These are phyloP conservation scores for Amyelois transitella DNA, from an alignment of 1,140 invertebrate genomes.

Conservation along the genomic window DNA sequence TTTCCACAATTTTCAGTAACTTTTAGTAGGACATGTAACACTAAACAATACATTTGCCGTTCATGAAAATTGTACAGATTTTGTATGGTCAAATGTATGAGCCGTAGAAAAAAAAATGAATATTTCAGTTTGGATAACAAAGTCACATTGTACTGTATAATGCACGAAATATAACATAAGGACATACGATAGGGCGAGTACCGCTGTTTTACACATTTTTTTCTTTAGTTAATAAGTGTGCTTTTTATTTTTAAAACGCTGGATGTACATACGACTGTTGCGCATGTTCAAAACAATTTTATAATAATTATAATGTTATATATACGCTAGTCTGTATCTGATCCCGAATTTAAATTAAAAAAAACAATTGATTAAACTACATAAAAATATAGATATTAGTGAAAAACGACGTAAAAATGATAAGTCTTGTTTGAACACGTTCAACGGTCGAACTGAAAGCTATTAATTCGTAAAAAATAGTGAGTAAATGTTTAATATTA, in stretches of 20 bases:
- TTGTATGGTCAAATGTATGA: neutral
- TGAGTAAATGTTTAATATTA: neutral
- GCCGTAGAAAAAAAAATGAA: too few species aligned
- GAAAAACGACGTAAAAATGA: neutral
- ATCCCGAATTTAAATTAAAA: neutral
- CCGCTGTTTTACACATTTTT: slow-evolving; percentile 38
- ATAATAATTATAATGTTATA: neutral
- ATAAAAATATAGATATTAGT: neutral
- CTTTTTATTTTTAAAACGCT: slow-evolving; percentile 43
- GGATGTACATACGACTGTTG: slow-evolving; percentile 15
- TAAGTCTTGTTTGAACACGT: neutral
- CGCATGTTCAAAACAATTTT: neutral
- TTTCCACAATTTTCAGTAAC: neutral
- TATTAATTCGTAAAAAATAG: neutral
- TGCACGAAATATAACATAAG: slow-evolving; percentile 37
- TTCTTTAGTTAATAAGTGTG: slow-evolving; percentile 55
- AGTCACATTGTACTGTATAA: slow-evolving; percentile 34
- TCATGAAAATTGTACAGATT: neutral
- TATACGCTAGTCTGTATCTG: neutral
- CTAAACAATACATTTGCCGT: too few species aligned
- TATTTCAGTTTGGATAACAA: slow-evolving; percentile 24
- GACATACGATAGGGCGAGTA: slow-evolving; percentile 34
- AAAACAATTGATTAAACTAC: neutral
- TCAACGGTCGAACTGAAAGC: neutral
- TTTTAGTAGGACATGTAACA: neutral